Evolutionary conservation across 2,797 vertebrate species (phyloP), one percentile per base, ranked within the genome.

Genomic region (Rhabdomys pumilio): DNA sequence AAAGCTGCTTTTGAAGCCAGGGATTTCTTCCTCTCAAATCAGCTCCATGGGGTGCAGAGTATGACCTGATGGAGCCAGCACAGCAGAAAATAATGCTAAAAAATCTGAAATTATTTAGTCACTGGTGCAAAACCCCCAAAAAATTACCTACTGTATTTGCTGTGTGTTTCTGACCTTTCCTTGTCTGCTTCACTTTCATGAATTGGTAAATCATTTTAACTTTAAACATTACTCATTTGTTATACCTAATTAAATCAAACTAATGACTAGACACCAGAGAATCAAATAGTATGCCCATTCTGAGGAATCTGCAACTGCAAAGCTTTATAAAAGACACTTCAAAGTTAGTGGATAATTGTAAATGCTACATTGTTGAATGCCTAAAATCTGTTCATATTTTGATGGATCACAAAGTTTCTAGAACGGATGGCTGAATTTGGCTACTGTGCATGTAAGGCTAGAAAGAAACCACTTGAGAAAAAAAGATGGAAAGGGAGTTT

Each of bases 1-100:
- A 96, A 97, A 96, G 87, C 84, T 90, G 55, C n/a, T 75, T 95
- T 97, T 97, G 93, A 96, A 97, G 75, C 57, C n/a, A 5, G 31
- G 50, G 29, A 82, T 92, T 34, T 77, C 69, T 97, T 59, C 79
- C 67, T 87, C 89, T 95, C 73, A 90, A 29, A 79, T 96, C 83
- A 87, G 61, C 94, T 93, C 86, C 38, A 69, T 69, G 19, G 93
- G 76, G n/a, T 90, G 41, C 76, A 93, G 41, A 94, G 63, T 69
- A 59, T 20, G 72, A 90, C 86, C 88, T 1, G 61, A 90, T 41
- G 26, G 10, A n/a, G 67, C 44, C 92, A 95, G 47, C 15, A 65
- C 5, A 86, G 89, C 61, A 85, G 87, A 97, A 96, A 96, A 93
- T 79, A 83, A 90, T 77, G 38, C 89, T 86, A 38, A 77, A 44